These are phyloP conservation scores for Acleris laterana DNA, from an alignment of 2,888 invertebrate species.

Conservation along the genomic window DNA sequence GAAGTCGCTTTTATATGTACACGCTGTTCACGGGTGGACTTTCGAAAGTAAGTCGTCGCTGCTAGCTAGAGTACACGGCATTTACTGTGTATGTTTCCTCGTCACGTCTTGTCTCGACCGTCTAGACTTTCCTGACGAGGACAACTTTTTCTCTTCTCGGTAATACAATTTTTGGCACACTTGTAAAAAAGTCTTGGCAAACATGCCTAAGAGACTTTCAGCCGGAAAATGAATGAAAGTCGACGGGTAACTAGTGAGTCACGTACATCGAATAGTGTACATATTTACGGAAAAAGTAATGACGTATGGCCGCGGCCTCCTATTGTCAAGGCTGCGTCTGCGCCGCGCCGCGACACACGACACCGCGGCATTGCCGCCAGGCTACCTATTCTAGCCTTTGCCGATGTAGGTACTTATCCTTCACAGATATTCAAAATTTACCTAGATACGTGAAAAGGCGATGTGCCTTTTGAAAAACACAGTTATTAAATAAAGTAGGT, in stretches of 20 bases:
- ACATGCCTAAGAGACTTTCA: conserved; percentile 64
- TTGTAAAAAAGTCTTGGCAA: conserved; percentile 76
- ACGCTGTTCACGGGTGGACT: not conserved
- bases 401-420: conserved; percentile 12
- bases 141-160: conserved; percentile 73
- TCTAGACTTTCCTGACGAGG: conserved; percentile 72
- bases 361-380: conserved; percentile 29
- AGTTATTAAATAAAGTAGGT: too few species aligned
- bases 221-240: conserved; percentile 81
- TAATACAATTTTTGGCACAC: conserved; percentile 80
- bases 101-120: conserved; percentile 70
- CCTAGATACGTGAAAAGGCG: too few species aligned
- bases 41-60: conserved; percentile 9
- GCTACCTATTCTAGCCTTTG: conserved; percentile 26
- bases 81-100: conserved; percentile 49
- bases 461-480: too few species aligned
- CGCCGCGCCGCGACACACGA: conserved; percentile 25
- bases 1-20: not conserved
- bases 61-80: conserved; percentile 13
- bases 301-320: conserved; percentile 19
- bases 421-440: too few species aligned
- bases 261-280: conserved; percentile 48
- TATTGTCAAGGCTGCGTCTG: conserved; percentile 32
- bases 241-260: conserved; percentile 64
- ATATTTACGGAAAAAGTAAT: conserved; percentile 40